phyloP scores from a whole-genome alignment of 2,797 vertebrate genomes.

The Gadopsis marmoratus region DNA sequence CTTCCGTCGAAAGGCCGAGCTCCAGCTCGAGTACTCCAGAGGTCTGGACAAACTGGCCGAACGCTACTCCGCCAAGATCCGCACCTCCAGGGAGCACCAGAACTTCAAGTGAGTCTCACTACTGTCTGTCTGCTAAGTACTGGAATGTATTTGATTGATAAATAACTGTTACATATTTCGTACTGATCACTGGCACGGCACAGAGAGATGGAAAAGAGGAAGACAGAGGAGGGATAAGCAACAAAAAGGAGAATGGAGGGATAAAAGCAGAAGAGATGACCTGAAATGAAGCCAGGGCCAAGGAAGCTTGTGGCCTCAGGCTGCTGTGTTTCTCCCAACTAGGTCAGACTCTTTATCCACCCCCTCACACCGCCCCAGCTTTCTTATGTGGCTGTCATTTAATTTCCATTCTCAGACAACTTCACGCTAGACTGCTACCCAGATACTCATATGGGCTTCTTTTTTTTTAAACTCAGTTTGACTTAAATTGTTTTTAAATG shows the following conservation, averaged over 20 bases:
- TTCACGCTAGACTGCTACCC: slow-evolving; percentile 44
- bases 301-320: slow-evolving; percentile 77
- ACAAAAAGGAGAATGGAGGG: slow-evolving; percentile 46
- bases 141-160: slow-evolving; percentile 34
- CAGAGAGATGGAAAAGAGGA: slow-evolving; percentile 23
- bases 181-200: slow-evolving; percentile 29
- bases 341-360: slow-evolving; percentile 78
- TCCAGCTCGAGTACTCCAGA: slow-evolving; percentile 96
- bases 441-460: slow-evolving; percentile 23
- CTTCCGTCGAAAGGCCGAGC: slow-evolving; percentile 97
- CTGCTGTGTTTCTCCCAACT: slow-evolving; percentile 78
- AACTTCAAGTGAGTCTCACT: slow-evolving; percentile 93
- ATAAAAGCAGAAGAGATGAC: slow-evolving; percentile 74
- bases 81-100: slow-evolving; percentile 94
- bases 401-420: slow-evolving; percentile 70
- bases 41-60: slow-evolving; percentile 97
- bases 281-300: slow-evolving; percentile 78
- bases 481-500: slow-evolving; percentile 20
- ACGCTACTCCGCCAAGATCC: slow-evolving; percentile 96
- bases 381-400: slow-evolving; percentile 73
- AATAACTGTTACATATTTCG: slow-evolving; percentile 50
- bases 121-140: slow-evolving; percentile 27
- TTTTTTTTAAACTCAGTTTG: not conserved
- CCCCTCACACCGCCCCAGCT: slow-evolving; percentile 4
- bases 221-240: slow-evolving; percentile 43